Conservation (phyloP, 2,797 vertebrate species). For the Arnoldichthys spilopterus region DNA sequence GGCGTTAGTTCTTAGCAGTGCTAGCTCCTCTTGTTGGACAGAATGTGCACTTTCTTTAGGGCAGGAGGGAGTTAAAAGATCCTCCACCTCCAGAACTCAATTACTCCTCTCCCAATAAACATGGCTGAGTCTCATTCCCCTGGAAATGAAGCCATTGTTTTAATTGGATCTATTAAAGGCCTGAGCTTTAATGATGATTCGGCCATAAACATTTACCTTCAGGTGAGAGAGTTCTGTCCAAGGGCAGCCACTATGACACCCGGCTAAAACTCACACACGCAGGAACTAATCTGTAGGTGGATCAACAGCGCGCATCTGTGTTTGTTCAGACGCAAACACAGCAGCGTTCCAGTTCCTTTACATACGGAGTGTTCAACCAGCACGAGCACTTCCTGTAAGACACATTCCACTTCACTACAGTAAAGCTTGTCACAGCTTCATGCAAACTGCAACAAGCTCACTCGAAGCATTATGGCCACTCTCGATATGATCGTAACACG, state of each 20-base stretch:
- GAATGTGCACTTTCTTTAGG: not conserved
- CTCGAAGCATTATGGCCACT: no score
- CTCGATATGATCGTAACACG: no score
- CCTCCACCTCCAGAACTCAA: constrained; percentile 63
- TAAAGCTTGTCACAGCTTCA: not conserved
- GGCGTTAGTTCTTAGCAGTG: not conserved
- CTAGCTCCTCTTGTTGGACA: not conserved
- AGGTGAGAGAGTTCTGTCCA: constrained; percentile 71
- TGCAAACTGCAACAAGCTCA: not conserved
- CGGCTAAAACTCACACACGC: constrained; percentile 13
- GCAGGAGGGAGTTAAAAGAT: constrained; percentile 61
- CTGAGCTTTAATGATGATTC: constrained; percentile 79
- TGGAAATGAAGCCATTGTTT: constrained; percentile 84
- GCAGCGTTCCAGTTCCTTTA: constrained; percentile 4
- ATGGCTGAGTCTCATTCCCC: constrained; percentile 72
- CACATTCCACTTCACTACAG: not conserved
- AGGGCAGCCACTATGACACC: constrained; percentile 62
- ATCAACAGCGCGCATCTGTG: constrained; percentile 33
- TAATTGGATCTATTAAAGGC: constrained; percentile 86
- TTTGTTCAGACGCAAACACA: constrained; percentile 40
- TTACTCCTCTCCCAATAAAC: constrained; percentile 76
- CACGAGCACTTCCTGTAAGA: not conserved
- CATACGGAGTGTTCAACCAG: no score
- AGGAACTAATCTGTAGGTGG: constrained; percentile 2
- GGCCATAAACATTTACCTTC: constrained; percentile 89